A percentile compares a stretch with the other conserved stretches of the same genome.
phyloP scores from a whole-genome alignment of 2,113 vertebrate species.

The Lanius ludovicianus region DNA sequence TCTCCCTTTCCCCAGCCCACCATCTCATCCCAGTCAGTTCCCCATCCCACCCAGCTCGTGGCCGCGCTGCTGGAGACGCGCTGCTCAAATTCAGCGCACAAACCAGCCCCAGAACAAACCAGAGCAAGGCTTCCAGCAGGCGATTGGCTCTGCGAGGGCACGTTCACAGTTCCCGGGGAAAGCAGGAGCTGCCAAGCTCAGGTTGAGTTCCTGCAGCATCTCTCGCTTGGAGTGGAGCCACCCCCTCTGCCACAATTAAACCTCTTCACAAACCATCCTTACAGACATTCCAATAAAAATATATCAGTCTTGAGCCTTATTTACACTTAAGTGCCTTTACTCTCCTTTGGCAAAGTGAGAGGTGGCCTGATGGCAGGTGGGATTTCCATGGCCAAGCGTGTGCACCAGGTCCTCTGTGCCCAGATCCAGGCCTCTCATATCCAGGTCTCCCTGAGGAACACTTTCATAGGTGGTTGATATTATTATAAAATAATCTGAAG shows the following conservation, averaged over 20 bases:
- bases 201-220: not conserved
- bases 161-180: not conserved
- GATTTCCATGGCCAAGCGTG: not conserved
- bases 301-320: not conserved
- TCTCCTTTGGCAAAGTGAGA: not conserved
- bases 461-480: not conserved
- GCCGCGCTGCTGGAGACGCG: fast-evolving
- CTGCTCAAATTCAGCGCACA: not conserved
- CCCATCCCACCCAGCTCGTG: fast-evolving
- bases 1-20: not conserved
- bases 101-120: not conserved
- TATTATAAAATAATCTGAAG: not conserved
- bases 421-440: not conserved
- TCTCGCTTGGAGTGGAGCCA: not conserved
- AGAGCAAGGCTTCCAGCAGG: not conserved
- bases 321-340: not conserved
- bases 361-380: not conserved
- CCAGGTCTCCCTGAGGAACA: not conserved
- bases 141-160: not conserved
- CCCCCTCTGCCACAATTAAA: not conserved
- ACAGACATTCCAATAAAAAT: not conserved
- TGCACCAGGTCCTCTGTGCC: not conserved
- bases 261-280: not conserved
- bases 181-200: not conserved
- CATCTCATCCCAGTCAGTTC: fast-evolving